A percentile compares a stretch with the other conserved stretches of the same genome.
These are phyloP conservation scores for Caligus rogercresseyi DNA, from an alignment of 1,140 invertebrate species.

Conservation along the genomic window DNA sequence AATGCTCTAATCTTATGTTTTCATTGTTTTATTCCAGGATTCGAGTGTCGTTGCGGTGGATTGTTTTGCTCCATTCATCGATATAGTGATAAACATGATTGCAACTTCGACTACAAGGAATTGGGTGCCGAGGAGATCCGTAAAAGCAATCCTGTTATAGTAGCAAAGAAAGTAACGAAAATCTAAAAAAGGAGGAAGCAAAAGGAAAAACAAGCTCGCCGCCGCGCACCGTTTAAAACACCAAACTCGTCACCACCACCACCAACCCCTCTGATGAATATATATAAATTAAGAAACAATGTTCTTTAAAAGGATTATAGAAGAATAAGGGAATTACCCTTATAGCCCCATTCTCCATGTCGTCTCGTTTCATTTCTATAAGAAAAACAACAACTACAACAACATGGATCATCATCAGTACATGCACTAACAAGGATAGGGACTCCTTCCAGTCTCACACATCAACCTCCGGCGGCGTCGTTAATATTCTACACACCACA, in stretches of 20 bases:
- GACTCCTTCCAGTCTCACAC: background rate
- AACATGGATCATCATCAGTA: too few relatives aligned
- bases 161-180: conserved; percentile 98
- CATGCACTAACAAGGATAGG: too few relatives aligned
- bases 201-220: too few relatives aligned
- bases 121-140: conserved; percentile 95
- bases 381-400: too few relatives aligned
- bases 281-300: background rate
- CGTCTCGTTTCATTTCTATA: too few relatives aligned
- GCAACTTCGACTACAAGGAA: conserved; percentile 96
- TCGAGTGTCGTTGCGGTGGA: conserved; percentile 95
- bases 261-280: background rate
- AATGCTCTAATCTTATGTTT: background rate
- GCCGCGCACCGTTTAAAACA: too few relatives aligned
- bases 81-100: conserved; percentile 98
- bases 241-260: too few relatives aligned
- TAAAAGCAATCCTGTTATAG: conserved; percentile 97
- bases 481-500: background rate
- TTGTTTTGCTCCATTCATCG: conserved; percentile 93
- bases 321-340: too few relatives aligned
- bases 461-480: background rate
- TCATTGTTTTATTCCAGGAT: conserved; percentile 49
- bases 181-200: conserved; percentile 78
- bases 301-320: background rate
- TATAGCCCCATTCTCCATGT: too few relatives aligned